phyloP scores from a whole-genome alignment of 23 tunicate species.

The Halocynthia roretzi region DNA sequence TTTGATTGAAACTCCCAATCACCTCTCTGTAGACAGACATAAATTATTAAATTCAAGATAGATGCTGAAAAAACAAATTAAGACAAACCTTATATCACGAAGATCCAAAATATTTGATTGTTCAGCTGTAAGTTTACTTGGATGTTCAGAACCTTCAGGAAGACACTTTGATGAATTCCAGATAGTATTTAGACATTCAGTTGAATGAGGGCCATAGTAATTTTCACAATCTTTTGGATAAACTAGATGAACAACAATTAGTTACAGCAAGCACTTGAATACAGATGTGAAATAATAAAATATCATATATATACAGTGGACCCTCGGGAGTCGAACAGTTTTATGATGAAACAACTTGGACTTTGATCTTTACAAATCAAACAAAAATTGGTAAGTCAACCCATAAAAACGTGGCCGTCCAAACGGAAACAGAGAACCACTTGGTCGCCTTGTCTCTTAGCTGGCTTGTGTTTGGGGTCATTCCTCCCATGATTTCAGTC shows the following conservation, averaged over 20 bases:
- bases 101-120: background rate
- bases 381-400: too few relatives aligned
- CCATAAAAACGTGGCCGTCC: too few relatives aligned
- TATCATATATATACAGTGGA: too few relatives aligned
- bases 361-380: too few relatives aligned
- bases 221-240: slow-evolving; percentile 8
- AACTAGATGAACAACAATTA: background rate
- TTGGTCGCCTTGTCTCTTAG: too few relatives aligned
- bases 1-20: slow-evolving; percentile 1
- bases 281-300: background rate
- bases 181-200: slow-evolving; percentile 5
- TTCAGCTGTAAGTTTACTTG: slow-evolving; percentile 1
- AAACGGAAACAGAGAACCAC: too few relatives aligned
- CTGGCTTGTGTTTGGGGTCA: too few relatives aligned
- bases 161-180: slow-evolving; percentile 15
- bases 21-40: slow-evolving; percentile 1
- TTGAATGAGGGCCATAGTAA: slow-evolving; percentile 20
- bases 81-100: slow-evolving; percentile 4
- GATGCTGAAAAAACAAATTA: slow-evolving; percentile 2
- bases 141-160: slow-evolving; percentile 12
- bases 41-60: background rate
- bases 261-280: background rate
- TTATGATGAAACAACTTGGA: too few relatives aligned
- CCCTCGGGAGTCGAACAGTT: too few relatives aligned
- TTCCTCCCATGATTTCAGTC: too few relatives aligned